Conservation (phyloP, 2,113 vertebrate genomes). For the Cebus imitator region DNA sequence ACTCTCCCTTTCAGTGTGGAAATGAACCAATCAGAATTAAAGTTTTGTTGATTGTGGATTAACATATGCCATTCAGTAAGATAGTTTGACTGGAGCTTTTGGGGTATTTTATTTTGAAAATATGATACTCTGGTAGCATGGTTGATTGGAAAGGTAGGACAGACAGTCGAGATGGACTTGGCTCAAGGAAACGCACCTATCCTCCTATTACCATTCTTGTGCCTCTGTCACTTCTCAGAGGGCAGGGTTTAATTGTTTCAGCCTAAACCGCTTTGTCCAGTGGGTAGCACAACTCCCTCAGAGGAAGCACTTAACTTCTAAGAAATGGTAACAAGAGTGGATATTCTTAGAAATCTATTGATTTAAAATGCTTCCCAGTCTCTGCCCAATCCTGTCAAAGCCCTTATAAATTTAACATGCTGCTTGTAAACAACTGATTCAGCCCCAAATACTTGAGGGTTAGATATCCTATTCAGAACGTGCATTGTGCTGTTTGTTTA, state of each 20-base stretch:
- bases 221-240: neutral
- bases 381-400: neutral
- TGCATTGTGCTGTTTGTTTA: neutral
- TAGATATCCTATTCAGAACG: neutral
- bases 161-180: neutral
- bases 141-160: neutral
- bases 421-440: neutral
- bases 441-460: neutral
- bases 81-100: neutral
- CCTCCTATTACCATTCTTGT: neutral
- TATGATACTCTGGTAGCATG: neutral
- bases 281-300: neutral
- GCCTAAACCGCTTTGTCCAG: neutral
- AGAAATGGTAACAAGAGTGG: neutral
- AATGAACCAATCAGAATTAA: neutral
- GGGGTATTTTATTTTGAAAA: neutral
- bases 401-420: neutral
- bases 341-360: constrained; percentile 27
- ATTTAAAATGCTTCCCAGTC: neutral
- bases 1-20: neutral
- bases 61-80: neutral
- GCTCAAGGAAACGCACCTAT: neutral
- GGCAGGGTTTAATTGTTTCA: neutral
- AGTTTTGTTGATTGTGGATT: neutral
- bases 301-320: neutral